A percentile compares a stretch with the other conserved stretches of the same genome.
Conservation (phyloP, 2,888 invertebrate species). For the Athrips mouffetella region DNA sequence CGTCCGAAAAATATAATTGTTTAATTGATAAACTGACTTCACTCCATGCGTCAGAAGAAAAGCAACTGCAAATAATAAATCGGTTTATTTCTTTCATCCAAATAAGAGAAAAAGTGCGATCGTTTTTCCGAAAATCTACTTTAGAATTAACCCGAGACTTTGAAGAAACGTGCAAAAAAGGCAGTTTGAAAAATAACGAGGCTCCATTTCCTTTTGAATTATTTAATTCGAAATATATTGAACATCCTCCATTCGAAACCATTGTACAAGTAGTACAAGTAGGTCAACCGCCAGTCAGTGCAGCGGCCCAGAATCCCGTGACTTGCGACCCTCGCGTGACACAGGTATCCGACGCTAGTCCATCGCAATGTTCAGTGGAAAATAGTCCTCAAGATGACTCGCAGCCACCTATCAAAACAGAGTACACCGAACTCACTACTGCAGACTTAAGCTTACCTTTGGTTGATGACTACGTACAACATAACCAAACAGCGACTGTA, state of each 20-base stretch:
- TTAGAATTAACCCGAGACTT: conserved; percentile 43
- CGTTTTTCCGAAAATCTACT: conserved; percentile 54
- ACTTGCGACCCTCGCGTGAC: conserved; percentile 70
- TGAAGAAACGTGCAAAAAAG: conserved; percentile 33
- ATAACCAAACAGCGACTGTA: conserved; percentile 38
- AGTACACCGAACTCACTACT: conserved; percentile 70
- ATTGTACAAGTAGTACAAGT: conserved; percentile 81
- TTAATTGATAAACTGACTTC: conserved; percentile 18
- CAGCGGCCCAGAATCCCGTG: conserved; percentile 67
- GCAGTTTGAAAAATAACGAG: conserved; percentile 14
- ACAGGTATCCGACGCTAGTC: conserved; percentile 65
- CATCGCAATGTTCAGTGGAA: conserved; percentile 63
- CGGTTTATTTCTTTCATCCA: conserved; percentile 44
- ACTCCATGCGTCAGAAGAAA: conserved; percentile 26
- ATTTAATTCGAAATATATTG: conserved; percentile 78
- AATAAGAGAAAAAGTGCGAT: conserved; percentile 52
- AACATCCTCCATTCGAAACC: conserved; percentile 59
- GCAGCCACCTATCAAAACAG: conserved; percentile 57
- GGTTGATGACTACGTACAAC: conserved; percentile 52
- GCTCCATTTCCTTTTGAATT: conserved; percentile 62
- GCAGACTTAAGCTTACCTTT: conserved; percentile 61
- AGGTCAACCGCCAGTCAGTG: conserved; percentile 66
- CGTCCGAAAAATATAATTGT: conserved; percentile 40
- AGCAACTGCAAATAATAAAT: conserved; percentile 40
- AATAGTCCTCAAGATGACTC: conserved; percentile 56